phyloP scores from a whole-genome alignment of 2,797 vertebrate genomes.

The Yasuhikotakia modesta region DNA sequence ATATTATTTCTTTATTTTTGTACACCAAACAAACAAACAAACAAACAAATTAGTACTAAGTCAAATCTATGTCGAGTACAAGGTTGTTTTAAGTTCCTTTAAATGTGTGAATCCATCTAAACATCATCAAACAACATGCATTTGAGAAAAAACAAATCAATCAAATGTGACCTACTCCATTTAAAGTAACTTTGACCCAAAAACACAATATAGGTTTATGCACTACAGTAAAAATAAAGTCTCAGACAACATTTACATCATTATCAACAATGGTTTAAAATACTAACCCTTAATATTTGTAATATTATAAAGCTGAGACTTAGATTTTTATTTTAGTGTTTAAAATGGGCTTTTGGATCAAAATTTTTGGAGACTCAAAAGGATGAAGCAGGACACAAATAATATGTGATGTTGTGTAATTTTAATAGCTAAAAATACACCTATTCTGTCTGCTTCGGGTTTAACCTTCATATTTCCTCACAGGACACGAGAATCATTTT shows the following conservation, averaged over 20 bases:
- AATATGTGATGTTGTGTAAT: no score
- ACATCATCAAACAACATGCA: background rate
- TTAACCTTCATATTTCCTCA: conserved; percentile 16
- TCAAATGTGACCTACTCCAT: background rate
- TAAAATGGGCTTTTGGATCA: background rate
- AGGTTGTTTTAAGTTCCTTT: background rate
- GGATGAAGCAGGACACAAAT: background rate
- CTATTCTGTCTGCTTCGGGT: background rate
- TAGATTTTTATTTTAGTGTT: background rate
- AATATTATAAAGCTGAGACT: background rate
- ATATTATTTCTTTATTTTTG: no score
- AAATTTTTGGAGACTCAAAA: background rate
- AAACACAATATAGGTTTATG: background rate
- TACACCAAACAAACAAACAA: no score
- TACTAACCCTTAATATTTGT: background rate
- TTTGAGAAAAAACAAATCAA: background rate
- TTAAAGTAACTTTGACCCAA: background rate
- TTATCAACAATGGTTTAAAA: background rate
- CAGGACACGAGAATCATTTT: background rate
- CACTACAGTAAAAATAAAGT: background rate
- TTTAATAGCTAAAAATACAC: background rate
- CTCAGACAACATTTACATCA: background rate
- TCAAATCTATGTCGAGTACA: background rate
- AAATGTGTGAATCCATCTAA: background rate
- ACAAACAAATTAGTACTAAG: background rate